A percentile compares a stretch with the other conserved stretches of the same genome.
These are phyloP conservation scores for Neuroterus valhalla DNA, from an alignment of 1,140 invertebrate species.

Conservation along the genomic window DNA sequence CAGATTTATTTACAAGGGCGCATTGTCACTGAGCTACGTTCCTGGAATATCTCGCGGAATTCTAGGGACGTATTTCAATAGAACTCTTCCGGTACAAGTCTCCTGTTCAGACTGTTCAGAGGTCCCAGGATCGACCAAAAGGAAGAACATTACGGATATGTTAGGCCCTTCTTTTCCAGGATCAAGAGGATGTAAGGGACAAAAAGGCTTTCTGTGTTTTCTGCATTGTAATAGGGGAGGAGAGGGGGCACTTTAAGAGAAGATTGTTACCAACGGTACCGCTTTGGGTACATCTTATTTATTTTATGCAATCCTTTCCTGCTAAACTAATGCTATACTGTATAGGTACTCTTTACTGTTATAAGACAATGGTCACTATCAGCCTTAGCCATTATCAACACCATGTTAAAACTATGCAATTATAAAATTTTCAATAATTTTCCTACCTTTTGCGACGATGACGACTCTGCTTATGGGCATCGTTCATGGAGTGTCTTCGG, in stretches of 20 bases:
- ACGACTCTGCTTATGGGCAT: conserved; percentile 56
- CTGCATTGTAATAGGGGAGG: conserved; percentile 11
- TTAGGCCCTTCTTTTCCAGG: conserved; percentile 2
- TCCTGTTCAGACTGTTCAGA: conserved; percentile 13
- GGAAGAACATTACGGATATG: conserved; percentile 7
- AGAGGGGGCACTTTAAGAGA: background rate
- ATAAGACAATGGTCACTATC: too few species aligned
- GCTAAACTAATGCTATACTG: background rate
- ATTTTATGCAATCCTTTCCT: conserved; percentile 8
- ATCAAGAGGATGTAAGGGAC: conserved; percentile 18
- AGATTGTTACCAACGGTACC: conserved; percentile 7
- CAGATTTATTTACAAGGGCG: conserved; percentile 20
- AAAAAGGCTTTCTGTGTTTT: conserved; percentile 30
- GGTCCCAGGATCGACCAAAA: conserved; percentile 6
- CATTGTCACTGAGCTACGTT: conserved; percentile 25
- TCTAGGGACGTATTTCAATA: conserved; percentile 23
- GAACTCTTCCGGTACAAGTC: conserved; percentile 27
- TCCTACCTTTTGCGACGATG: conserved; percentile 66
- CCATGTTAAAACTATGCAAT: too few species aligned
- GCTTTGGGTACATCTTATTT: conserved; percentile 16
- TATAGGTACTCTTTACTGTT: background rate
- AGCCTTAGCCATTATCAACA: too few species aligned
- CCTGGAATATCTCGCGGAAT: conserved; percentile 25
- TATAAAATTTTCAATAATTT: background rate
- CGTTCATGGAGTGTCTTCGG: conserved; percentile 67